Conservation (phyloP, 2,797 vertebrate genomes). For the Hephaestus fuliginosus region DNA sequence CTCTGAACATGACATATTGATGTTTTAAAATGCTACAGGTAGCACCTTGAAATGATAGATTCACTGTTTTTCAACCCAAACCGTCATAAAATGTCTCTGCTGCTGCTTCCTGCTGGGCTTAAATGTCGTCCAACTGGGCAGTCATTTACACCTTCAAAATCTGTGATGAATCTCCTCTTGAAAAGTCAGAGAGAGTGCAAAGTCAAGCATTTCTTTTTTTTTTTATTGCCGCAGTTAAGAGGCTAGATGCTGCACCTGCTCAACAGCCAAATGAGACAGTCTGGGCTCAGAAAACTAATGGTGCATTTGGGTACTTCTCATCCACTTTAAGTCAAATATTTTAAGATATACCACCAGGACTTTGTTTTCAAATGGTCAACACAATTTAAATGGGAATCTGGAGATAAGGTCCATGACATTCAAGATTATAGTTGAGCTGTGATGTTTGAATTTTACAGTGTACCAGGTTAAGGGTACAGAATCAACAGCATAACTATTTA, state of each 20-base stretch:
- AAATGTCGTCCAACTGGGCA: conserved; percentile 7
- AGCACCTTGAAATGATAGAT: conserved; percentile 21
- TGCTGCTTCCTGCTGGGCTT: conserved; percentile 5
- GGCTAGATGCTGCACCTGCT: not conserved
- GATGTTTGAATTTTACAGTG: not conserved
- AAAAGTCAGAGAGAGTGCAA: conserved; percentile 24
- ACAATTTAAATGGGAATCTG: not conserved
- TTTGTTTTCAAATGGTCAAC: not conserved
- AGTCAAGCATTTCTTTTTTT: not conserved
- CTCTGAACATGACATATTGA: conserved; percentile 1
- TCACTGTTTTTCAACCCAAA: conserved; percentile 28
- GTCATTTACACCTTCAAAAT: conserved; percentile 9
- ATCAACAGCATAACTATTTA: not conserved
- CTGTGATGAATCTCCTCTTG: not conserved
- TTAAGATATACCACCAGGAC: not conserved
- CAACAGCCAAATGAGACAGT: not conserved
- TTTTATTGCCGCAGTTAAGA: not conserved
- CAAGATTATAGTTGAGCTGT: not conserved
- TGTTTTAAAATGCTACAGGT: conserved; percentile 24
- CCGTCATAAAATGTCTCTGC: not conserved
- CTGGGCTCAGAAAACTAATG: not conserved
- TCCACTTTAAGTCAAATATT: not conserved
- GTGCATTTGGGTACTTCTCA: not conserved
- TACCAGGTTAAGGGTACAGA: not conserved
- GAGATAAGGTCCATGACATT: not conserved